These are phyloP conservation scores for Macroteleia sp. DNA, from an alignment of 2,888 invertebrate genomes.

Conservation along the genomic window DNA sequence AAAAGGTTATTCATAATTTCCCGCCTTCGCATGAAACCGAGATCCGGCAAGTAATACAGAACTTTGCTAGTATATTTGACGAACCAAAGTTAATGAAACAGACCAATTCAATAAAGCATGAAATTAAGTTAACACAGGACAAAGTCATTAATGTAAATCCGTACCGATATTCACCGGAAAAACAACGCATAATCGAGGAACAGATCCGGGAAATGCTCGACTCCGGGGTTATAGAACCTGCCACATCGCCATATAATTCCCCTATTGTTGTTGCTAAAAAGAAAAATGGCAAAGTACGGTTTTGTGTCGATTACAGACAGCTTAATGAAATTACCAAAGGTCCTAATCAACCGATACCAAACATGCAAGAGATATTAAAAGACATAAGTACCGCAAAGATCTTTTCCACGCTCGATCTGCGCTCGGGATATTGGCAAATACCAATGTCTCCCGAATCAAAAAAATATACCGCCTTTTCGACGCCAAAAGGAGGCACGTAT, in stretches of 20 bases:
- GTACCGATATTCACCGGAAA: background rate
- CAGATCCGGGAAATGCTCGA: slow-evolving; percentile 20
- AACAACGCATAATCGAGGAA: background rate
- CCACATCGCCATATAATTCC: slow-evolving; percentile 8
- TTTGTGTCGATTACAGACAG: slow-evolving; percentile 49
- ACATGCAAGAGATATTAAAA: slow-evolving; percentile 66
- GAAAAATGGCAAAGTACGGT: slow-evolving; percentile 57
- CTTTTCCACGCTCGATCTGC: slow-evolving; percentile 63
- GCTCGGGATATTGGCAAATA: slow-evolving; percentile 74
- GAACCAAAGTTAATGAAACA: slow-evolving; percentile 10
- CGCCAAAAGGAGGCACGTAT: background rate
- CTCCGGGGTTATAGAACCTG: slow-evolving; percentile 5
- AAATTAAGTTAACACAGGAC: background rate
- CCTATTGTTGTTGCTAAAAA: slow-evolving; percentile 60
- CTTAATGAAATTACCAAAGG: slow-evolving; percentile 64
- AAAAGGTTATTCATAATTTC: background rate
- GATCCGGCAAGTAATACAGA: too few relatives aligned
- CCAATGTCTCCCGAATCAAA: slow-evolving; percentile 52
- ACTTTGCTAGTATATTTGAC: background rate
- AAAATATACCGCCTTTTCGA: slow-evolving; percentile 9
- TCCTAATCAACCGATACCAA: slow-evolving; percentile 61
- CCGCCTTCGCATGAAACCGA: background rate
- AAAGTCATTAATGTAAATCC: background rate
- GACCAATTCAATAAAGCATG: slow-evolving; percentile 8
- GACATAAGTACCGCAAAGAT: slow-evolving; percentile 68